phyloP scores from a whole-genome alignment of 2,888 invertebrate genomes.

The Amiota mariae region DNA sequence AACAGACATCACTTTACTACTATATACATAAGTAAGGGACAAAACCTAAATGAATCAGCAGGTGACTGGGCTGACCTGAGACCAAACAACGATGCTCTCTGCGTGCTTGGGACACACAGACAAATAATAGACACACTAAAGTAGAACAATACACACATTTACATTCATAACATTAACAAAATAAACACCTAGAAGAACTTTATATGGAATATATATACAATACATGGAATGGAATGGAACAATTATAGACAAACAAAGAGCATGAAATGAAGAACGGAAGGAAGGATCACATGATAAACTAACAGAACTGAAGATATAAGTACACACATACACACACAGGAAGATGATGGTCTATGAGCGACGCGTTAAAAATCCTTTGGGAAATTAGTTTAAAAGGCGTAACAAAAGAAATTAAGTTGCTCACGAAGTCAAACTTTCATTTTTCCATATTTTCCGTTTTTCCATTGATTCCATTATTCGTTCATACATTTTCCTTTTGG shows the following conservation, averaged over 20 bases:
- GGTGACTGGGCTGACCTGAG: background rate
- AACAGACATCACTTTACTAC: background rate
- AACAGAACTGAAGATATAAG: background rate
- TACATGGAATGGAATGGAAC: no score
- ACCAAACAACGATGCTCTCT: conserved; percentile 29
- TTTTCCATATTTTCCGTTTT: background rate
- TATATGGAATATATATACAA: no score
- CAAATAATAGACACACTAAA: background rate
- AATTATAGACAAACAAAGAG: no score
- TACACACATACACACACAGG: background rate
- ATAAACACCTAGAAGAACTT: background rate
- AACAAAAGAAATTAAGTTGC: conserved; percentile 39
- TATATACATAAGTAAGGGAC: background rate
- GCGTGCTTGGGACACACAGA: conserved; percentile 55
- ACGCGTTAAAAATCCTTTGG: conserved; percentile 48
- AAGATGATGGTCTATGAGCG: conserved; percentile 7
- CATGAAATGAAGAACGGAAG: no score
- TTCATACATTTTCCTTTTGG: background rate
- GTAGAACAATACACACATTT: background rate
- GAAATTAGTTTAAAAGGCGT: conserved; percentile 65
- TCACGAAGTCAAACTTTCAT: conserved; percentile 11
- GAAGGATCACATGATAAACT: background rate
- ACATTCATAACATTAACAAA: background rate
- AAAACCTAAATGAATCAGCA: conserved; percentile 4
- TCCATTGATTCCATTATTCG: background rate